phyloP scores from a whole-genome alignment of 2,113 vertebrate genomes.

The Poecilia latipinna region DNA sequence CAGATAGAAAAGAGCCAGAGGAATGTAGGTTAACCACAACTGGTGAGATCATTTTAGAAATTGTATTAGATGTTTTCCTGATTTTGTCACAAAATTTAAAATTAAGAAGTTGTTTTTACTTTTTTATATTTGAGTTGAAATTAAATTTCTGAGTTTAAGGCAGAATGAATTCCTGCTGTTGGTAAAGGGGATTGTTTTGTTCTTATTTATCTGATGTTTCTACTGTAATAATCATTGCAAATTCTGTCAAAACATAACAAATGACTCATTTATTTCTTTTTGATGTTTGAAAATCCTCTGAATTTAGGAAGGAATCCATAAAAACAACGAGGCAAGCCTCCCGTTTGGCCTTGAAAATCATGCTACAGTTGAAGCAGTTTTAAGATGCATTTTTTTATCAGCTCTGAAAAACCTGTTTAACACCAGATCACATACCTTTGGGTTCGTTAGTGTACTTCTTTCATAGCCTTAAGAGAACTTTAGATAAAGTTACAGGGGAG shows the following conservation, averaged over 20 bases:
- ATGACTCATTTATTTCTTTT: neutral
- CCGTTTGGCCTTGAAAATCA: constrained; percentile 1
- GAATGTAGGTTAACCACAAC: neutral
- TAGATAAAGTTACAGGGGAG: constrained; percentile 6
- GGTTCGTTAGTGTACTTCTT: neutral
- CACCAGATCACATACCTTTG: neutral
- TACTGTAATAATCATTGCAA: neutral
- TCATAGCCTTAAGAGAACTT: neutral
- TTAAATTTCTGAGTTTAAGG: too few relatives aligned
- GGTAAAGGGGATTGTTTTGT: neutral
- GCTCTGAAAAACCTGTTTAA: neutral
- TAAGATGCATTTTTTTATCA: neutral
- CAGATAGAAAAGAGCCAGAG: neutral
- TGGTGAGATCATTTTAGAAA: neutral
- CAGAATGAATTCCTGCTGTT: too few relatives aligned
- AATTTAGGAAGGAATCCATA: neutral
- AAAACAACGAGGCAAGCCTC: neutral
- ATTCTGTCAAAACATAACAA: neutral
- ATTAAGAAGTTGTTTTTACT: neutral
- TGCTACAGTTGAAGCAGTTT: too few relatives aligned
- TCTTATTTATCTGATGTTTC: neutral
- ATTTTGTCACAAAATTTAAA: neutral
- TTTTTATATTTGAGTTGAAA: neutral
- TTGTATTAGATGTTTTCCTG: neutral
- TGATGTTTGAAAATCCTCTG: neutral